Evolutionary conservation across 2,113 vertebrate species (phyloP).

Genomic region (Neopipo cinnamomea): DNA sequence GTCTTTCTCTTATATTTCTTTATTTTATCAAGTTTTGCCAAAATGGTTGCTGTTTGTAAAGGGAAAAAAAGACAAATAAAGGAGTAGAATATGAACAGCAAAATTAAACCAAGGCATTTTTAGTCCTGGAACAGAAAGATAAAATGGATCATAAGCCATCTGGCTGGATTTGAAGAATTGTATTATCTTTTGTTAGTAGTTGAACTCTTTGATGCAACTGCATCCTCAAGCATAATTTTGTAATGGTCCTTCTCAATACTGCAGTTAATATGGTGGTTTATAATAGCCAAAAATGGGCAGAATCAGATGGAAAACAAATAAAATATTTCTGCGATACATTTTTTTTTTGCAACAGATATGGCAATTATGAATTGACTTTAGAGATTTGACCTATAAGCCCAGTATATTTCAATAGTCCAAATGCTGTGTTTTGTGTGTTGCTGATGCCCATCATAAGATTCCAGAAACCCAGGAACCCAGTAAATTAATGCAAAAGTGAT

Average conservation of each 20-base stretch:
- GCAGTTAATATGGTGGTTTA: not conserved
- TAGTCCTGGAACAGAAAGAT: not conserved
- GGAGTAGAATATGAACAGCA: not conserved
- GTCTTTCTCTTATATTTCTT: not conserved
- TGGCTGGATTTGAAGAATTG: not conserved
- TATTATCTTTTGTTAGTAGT: not conserved
- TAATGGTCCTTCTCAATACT: not conserved
- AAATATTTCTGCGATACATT: not conserved
- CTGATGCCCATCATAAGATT: not conserved
- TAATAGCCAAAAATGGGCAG: not conserved
- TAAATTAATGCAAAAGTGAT: not conserved
- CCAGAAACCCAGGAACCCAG: not conserved
- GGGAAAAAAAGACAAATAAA: not conserved
- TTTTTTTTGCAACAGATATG: not conserved
- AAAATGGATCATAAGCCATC: not conserved
- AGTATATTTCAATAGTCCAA: not conserved
- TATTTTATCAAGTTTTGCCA: not conserved
- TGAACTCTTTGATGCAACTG: not conserved
- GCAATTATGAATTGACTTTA: not conserved
- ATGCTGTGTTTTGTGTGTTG: not conserved
- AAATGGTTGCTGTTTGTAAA: not conserved
- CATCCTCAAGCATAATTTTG: not conserved
- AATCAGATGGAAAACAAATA: not conserved
- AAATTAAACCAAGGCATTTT: not conserved
- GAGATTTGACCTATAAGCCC: not conserved